These are phyloP conservation scores for Caenorhabditis sinica DNA, from an alignment of 2,888 invertebrate species.

Conservation along the genomic window DNA sequence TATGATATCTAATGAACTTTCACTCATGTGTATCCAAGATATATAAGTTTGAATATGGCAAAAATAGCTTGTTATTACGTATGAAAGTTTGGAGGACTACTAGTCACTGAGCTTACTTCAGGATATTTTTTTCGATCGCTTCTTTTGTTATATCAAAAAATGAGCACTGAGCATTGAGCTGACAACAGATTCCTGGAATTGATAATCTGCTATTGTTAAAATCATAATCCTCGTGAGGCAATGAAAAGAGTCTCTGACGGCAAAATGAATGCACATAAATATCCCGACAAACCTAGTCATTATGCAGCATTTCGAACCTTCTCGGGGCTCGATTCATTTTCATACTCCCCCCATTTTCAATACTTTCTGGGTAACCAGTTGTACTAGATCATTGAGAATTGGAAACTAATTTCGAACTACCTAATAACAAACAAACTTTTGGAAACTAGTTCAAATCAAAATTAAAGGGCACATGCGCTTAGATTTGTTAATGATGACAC, in stretches of 20 bases:
- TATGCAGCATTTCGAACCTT: conserved; percentile 23
- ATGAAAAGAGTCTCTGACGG: conserved; percentile 23
- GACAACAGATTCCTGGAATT: conserved; percentile 2
- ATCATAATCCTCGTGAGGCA: conserved; percentile 44
- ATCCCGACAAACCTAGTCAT: conserved; percentile 33
- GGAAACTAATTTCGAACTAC: no score
- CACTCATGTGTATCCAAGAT: no score
- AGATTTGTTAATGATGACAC: no score
- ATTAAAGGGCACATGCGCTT: no score
- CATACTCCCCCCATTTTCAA: background rate
- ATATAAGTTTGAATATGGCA: background rate
- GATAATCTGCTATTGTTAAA: conserved; percentile 60
- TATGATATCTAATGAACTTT: no score
- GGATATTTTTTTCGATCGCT: background rate
- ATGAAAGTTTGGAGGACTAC: background rate
- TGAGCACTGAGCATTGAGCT: background rate
- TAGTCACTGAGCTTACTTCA: background rate
- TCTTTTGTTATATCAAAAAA: conserved; percentile 13
- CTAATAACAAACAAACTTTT: no score
- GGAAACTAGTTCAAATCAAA: no score
- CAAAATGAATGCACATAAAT: conserved; percentile 49
- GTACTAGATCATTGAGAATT: no score
- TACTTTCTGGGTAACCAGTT: background rate
- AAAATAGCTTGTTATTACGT: background rate
- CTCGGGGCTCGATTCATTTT: background rate